phyloP scores from a whole-genome alignment of 2,113 vertebrate genomes.

The Spilogale gracilis region DNA sequence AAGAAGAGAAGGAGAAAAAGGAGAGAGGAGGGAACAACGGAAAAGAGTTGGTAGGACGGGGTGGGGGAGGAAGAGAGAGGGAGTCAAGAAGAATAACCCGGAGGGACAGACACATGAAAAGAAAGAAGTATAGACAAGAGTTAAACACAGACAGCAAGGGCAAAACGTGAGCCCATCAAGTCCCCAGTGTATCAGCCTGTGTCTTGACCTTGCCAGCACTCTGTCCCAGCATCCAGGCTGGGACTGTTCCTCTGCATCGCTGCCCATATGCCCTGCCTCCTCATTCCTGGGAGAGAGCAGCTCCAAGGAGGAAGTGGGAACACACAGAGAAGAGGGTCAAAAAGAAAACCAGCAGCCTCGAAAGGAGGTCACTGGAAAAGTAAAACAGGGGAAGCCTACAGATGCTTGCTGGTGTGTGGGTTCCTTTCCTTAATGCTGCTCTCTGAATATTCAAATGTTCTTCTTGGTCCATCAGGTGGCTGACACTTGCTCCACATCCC shows the following conservation, averaged over 20 bases:
- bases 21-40: background rate
- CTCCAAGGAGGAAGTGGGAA: background rate
- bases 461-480: conserved; percentile 5
- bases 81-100: background rate
- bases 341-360: conserved; percentile 23
- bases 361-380: background rate
- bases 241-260: background rate
- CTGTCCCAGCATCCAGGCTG: background rate
- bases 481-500: background rate
- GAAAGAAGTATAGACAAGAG: background rate
- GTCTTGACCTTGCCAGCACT: background rate
- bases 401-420: background rate
- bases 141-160: background rate
- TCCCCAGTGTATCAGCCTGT: rapidly evolving
- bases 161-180: background rate
- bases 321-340: background rate
- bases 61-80: too few species aligned
- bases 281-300: background rate
- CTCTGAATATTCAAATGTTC: background rate
- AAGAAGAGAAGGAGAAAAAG: background rate
- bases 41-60: background rate
- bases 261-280: background rate
- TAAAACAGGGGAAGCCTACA: background rate
- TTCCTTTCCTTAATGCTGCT: background rate
- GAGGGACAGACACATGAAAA: background rate